Conservation (phyloP, 2,797 vertebrate genomes). For the Enteromius unitaeniatus region DNA sequence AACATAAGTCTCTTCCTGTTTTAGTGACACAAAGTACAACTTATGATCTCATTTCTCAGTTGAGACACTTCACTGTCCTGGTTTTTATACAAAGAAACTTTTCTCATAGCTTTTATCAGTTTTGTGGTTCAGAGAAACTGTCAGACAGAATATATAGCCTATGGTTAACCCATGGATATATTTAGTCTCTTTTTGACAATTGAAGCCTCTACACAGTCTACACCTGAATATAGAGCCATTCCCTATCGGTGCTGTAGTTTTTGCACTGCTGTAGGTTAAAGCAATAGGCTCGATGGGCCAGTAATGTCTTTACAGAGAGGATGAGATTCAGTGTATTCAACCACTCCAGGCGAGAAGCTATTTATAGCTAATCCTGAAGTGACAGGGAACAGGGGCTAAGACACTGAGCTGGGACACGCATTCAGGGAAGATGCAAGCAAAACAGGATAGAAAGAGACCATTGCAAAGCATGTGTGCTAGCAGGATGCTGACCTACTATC, state of each 20-base stretch:
- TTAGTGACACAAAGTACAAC: background rate
- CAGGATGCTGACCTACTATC: conserved; percentile 8
- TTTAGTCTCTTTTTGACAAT: background rate
- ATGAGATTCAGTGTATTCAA: conserved; percentile 48
- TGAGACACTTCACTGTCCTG: background rate
- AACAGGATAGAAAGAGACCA: conserved; percentile 8
- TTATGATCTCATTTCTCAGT: background rate
- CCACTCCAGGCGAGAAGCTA: conserved; percentile 53
- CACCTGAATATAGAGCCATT: background rate
- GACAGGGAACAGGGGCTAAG: conserved; percentile 44
- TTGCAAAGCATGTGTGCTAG: conserved; percentile 5
- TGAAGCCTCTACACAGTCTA: background rate
- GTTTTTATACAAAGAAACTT: conserved; percentile 15
- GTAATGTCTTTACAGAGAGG: conserved; percentile 44
- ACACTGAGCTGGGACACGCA: conserved; percentile 20
- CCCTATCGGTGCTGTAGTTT: background rate
- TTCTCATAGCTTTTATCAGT: background rate
- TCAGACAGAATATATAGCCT: conserved; percentile 6
- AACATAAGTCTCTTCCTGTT: background rate
- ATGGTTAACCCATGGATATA: conserved; percentile 2
- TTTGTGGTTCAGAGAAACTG: background rate
- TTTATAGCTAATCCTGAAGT: conserved; percentile 62
- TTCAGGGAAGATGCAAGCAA: conserved; percentile 25
- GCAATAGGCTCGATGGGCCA: conserved; percentile 39
- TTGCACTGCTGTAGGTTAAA: conserved; percentile 35